phyloP scores from a whole-genome alignment of 64 coral and sea anemone genomes.

The Platygyra sinensis region DNA sequence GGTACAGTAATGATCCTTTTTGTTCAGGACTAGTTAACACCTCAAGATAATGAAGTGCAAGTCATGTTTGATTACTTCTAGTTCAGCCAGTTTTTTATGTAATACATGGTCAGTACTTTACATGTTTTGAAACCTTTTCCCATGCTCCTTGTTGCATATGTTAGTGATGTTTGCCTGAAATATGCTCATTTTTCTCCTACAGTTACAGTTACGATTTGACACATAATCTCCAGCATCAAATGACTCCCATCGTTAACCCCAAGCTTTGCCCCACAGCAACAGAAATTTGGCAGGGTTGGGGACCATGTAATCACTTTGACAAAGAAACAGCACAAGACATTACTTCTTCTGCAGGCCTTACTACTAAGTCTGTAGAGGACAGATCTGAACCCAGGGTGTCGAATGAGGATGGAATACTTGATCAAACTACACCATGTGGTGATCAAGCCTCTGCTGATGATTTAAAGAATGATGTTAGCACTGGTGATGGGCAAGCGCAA shows the following conservation, averaged over 20 bases:
- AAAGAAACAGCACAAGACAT: not conserved
- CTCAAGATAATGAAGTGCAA: no score
- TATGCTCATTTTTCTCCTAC: not conserved
- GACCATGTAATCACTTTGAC: slow-evolving; percentile 26
- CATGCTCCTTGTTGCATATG: not conserved
- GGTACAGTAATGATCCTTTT: slow-evolving; percentile 43
- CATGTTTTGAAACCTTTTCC: not conserved
- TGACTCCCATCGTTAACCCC: slow-evolving; percentile 57
- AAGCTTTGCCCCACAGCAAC: not conserved
- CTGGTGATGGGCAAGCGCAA: not conserved
- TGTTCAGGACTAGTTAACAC: not conserved
- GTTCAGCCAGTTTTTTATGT: no score
- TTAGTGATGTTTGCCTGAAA: not conserved
- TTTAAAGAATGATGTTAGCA: not conserved
- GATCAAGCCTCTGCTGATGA: not conserved
- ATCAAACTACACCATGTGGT: not conserved
- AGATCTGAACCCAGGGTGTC: not conserved
- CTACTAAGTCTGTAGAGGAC: not conserved
- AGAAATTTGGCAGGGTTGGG: slow-evolving; percentile 24
- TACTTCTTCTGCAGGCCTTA: not conserved
- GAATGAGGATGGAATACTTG: not conserved
- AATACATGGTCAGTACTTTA: not conserved
- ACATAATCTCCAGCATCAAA: slow-evolving; percentile 79
- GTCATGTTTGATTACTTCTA: no score
- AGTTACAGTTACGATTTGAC: slow-evolving; percentile 97